Percentiles rank a stretch among this genome's conserved stretches.
Conservation (phyloP, 2,797 vertebrate genomes). For the Buceros bicornis region DNA sequence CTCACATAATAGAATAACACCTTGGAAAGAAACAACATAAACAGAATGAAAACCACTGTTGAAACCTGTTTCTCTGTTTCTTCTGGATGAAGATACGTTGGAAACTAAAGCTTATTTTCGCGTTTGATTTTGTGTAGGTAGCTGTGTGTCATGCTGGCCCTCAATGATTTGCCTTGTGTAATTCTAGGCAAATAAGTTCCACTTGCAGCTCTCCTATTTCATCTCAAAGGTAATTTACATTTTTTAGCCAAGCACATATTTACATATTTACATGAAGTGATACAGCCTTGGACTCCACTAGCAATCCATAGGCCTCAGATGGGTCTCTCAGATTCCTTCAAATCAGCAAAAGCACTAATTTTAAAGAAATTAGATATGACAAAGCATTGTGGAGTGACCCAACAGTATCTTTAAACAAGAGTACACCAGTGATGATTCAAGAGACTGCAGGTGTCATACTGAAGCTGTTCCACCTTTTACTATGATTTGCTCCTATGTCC, state of each 20-base stretch:
- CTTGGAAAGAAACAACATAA: not conserved
- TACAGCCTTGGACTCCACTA: not conserved
- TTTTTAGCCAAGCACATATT: not conserved
- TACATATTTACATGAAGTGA: not conserved
- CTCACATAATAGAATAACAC: not conserved
- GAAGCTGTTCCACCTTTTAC: not conserved
- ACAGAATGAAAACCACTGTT: not conserved
- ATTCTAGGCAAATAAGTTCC: not conserved
- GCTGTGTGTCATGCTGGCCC: not conserved
- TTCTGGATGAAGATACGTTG: not conserved
- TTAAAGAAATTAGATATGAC: not conserved
- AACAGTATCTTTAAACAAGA: not conserved
- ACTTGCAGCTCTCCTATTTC: not conserved
- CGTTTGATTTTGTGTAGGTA: not conserved
- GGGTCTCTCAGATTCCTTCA: not conserved
- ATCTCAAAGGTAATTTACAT: not conserved
- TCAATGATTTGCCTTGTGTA: not conserved
- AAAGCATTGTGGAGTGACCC: not conserved
- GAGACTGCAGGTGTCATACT: not conserved
- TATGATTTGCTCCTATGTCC: not conserved
- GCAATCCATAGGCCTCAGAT: not conserved
- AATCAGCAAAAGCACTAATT: not conserved
- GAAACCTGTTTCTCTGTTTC: not conserved
- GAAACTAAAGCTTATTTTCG: not conserved
- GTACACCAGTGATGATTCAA: not conserved